Conservation (phyloP, 92 coral and sea anemone species). For the Pocillopora meandrina region DNA sequence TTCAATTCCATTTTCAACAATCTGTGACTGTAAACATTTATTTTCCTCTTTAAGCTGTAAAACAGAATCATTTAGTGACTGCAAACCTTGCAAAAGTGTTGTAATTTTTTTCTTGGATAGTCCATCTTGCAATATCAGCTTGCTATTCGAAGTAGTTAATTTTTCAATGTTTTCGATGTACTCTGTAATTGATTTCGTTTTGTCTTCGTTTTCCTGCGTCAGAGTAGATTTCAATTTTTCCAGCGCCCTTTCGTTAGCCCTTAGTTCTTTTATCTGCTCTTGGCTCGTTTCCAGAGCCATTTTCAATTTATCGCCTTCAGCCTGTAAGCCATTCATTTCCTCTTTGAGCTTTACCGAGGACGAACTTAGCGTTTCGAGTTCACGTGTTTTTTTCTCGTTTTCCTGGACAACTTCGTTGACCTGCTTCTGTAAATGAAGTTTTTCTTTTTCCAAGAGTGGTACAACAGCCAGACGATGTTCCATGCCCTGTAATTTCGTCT, state of each 20-base stretch:
- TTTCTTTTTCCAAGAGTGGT: slow-evolving; percentile 83
- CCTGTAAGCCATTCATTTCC: slow-evolving; percentile 48
- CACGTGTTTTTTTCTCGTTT: slow-evolving; percentile 54
- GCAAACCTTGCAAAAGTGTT: slow-evolving; percentile 55
- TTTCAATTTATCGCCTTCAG: slow-evolving; percentile 50
- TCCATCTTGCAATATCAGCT: slow-evolving; percentile 39
- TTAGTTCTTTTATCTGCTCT: slow-evolving; percentile 42
- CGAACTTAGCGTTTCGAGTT: slow-evolving; percentile 44
- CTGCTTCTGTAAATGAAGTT: slow-evolving; percentile 70
- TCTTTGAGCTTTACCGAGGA: slow-evolving; percentile 47
- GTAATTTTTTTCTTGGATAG: slow-evolving; percentile 44
- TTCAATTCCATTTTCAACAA: slow-evolving; percentile 57
- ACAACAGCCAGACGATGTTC: slow-evolving; percentile 66
- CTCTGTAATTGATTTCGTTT: slow-evolving; percentile 39
- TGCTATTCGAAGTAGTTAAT: slow-evolving; percentile 57
- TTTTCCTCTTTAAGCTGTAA: slow-evolving; percentile 58
- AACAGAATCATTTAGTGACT: slow-evolving; percentile 57
- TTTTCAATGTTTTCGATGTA: slow-evolving; percentile 55
- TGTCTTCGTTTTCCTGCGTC: slow-evolving; percentile 47
- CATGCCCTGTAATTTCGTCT: slow-evolving; percentile 56
- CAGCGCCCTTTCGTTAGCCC: slow-evolving; percentile 51
- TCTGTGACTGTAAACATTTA: slow-evolving; percentile 46
- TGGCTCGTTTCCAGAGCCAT: slow-evolving; percentile 64
- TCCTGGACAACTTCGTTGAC: slow-evolving; percentile 77
- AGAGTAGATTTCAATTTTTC: slow-evolving; percentile 54